Conservation (phyloP, 2,888 invertebrate genomes). For the Acanthopleura granulata region DNA sequence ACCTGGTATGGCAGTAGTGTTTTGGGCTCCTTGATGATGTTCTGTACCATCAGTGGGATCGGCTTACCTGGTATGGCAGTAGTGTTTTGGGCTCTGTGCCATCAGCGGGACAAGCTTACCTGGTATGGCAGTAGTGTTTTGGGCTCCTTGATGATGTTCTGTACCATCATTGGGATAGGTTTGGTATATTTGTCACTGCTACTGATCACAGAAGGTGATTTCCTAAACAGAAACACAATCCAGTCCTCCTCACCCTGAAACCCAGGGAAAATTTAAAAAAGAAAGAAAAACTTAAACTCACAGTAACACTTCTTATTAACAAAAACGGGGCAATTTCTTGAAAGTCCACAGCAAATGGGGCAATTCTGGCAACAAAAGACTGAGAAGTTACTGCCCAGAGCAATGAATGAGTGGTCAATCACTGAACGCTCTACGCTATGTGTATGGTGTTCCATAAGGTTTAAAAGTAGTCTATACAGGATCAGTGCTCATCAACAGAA, state of each 20-base stretch:
- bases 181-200: conserved; percentile 23
- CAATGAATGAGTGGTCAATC: no score
- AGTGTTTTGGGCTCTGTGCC: conserved; percentile 52
- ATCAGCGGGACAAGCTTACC: conserved; percentile 48
- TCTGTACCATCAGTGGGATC: conserved; percentile 38
- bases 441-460: no score
- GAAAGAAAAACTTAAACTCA: no score
- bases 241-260: conserved; percentile 53
- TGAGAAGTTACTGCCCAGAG: no score
- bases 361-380: no score
- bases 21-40: no score
- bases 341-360: no score
- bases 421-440: no score
- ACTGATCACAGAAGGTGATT: conserved; percentile 20
- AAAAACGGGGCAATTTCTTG: no score
- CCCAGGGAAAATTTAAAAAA: background rate
- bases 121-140: conserved; percentile 44
- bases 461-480: no score
- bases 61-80: conserved; percentile 49
- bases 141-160: conserved; percentile 54
- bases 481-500: no score
- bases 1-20: conserved; percentile 43
- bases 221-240: conserved; percentile 55
- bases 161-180: conserved; percentile 46
- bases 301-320: no score